These are phyloP conservation scores for Cromileptes altivelis DNA, from an alignment of 2,113 vertebrate species.

Conservation along the genomic window DNA sequence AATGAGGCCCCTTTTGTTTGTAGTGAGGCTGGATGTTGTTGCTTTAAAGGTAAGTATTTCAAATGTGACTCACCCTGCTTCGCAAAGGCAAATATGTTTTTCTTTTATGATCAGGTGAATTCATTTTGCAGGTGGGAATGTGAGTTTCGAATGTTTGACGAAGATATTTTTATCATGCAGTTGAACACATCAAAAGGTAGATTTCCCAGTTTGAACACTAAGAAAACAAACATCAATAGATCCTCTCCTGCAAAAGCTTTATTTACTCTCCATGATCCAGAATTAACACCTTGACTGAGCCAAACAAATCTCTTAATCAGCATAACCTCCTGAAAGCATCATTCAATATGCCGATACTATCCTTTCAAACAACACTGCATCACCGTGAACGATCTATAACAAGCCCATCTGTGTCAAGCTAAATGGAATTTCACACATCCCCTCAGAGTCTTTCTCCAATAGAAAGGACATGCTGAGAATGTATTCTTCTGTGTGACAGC, in stretches of 20 bases:
- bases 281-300: slow-evolving; percentile 19
- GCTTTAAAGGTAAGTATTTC: slow-evolving; percentile 9
- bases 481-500: slow-evolving; percentile 33
- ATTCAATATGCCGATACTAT: slow-evolving; percentile 39
- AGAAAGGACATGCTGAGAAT: slow-evolving; percentile 33
- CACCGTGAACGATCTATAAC: slow-evolving; percentile 53
- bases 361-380: background rate
- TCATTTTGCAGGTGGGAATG: background rate
- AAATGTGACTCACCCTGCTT: background rate
- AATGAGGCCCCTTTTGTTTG: slow-evolving; percentile 23
- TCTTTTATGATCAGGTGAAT: background rate
- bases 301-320: slow-evolving; percentile 37
- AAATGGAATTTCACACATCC: slow-evolving; percentile 53
- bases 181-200: background rate
- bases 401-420: slow-evolving; percentile 43
- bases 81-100: background rate
- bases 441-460: slow-evolving; percentile 14
- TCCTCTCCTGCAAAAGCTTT: background rate
- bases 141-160: background rate
- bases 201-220: background rate
- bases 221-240: background rate
- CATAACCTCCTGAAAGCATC: slow-evolving; percentile 27
- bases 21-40: background rate
- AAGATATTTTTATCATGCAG: background rate
- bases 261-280: slow-evolving; percentile 28